Percentiles rank a stretch among this genome's conserved stretches.
These are phyloP conservation scores for Camponotus vicinus DNA, from an alignment of 1,140 invertebrate genomes.

Conservation along the genomic window DNA sequence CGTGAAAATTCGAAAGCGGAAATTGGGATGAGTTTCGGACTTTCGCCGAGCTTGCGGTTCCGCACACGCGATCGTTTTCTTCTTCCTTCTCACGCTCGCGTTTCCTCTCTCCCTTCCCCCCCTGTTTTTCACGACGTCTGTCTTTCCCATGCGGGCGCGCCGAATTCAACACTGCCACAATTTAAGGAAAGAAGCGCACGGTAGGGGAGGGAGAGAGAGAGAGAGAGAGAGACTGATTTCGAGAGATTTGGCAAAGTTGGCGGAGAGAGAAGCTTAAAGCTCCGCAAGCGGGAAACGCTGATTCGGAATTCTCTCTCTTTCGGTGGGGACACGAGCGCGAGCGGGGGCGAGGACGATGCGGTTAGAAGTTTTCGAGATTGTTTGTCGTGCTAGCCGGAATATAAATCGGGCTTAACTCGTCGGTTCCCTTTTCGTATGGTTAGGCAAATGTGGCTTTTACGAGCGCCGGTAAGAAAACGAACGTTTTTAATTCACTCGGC, in stretches of 20 bases:
- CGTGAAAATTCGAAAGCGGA: constrained; percentile 74
- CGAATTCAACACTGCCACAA: constrained; percentile 36
- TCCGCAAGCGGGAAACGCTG: constrained; percentile 56
- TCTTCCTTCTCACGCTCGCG: not conserved
- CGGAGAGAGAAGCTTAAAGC: constrained; percentile 54
- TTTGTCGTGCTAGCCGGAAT: constrained; percentile 61
- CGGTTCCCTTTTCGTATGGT: constrained; percentile 60
- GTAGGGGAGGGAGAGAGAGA: constrained; percentile 24
- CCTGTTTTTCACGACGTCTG: constrained; percentile 31
- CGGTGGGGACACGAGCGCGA: constrained; percentile 27
- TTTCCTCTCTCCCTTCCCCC: not conserved
- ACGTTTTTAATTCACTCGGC: constrained; percentile 56
- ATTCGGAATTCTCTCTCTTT: constrained; percentile 60
- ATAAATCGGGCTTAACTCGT: constrained; percentile 64
- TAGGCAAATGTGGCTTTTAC: constrained; percentile 63
- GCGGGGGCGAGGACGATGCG: constrained; percentile 12
- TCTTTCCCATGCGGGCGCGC: constrained; percentile 37
- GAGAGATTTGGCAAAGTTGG: constrained; percentile 58
- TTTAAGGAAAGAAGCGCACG: constrained; percentile 47
- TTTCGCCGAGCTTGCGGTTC: constrained; percentile 65
- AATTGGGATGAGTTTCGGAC: constrained; percentile 60
- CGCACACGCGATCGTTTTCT: constrained; percentile 2
- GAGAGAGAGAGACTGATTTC: constrained; percentile 50
- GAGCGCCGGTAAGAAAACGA: constrained; percentile 36
- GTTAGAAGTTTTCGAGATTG: constrained; percentile 64